phyloP scores from a whole-genome alignment of 2,888 invertebrate species.

The Pammene fasciana region DNA sequence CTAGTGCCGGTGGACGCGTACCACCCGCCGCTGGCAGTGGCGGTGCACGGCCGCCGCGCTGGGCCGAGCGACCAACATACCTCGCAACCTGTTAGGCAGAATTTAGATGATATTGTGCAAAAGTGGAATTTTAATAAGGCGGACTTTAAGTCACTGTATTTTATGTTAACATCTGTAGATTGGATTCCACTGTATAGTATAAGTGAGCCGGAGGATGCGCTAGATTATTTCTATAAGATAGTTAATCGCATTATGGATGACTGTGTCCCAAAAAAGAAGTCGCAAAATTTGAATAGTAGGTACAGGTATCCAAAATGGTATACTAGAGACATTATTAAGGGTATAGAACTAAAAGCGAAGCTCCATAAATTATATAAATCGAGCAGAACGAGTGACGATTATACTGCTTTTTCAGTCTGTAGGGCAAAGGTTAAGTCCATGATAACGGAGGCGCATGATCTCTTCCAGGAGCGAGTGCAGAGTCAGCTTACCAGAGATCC shows the following conservation, averaged over 20 bases:
- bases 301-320: too few relatives aligned
- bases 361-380: not conserved
- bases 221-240: not conserved
- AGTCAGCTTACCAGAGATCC: too few relatives aligned
- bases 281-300: not conserved
- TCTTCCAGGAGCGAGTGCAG: not conserved
- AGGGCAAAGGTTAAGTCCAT: not conserved
- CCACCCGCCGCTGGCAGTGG: not conserved
- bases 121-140: not conserved
- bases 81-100: too few relatives aligned
- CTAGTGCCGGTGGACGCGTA: not conserved
- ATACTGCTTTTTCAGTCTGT: not conserved
- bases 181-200: not conserved
- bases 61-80: not conserved
- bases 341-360: too few relatives aligned
- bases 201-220: not conserved
- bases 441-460: not conserved
- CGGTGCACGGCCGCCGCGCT: not conserved
- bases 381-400: not conserved
- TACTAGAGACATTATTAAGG: too few relatives aligned
- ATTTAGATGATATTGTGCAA: not conserved
- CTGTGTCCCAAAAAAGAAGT: not conserved
- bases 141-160: not conserved
- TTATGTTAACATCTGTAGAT: not conserved
- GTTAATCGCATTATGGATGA: not conserved